Evolutionary conservation across 2,113 vertebrate species (phyloP), one percentile per base, ranked within the genome.

Genomic region (Callionymus lyra): DNA sequence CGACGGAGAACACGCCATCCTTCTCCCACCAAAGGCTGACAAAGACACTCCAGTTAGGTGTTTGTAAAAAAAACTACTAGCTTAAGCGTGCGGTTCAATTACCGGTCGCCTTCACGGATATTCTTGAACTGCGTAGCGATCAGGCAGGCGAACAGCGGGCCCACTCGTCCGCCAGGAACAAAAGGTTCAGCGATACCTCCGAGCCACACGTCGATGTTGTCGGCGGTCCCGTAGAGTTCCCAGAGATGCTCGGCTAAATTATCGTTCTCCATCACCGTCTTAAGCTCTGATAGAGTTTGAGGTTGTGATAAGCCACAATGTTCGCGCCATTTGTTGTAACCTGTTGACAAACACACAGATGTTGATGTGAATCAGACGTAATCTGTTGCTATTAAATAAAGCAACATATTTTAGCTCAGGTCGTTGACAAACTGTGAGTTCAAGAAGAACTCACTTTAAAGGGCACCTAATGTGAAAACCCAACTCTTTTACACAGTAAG

Each of bases 21-120:
- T 80, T 85, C 54, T 87, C 65, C 79, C 79, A 87, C 86, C 86
- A 87, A 14, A 87, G 45, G 51, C 86, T 88, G 21, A 27, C 8
- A 8, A 8, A 50, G 17, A 63, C 62, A 14, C 11, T 3, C 53
- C 4, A 50, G 12, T 31, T 40, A 12, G 1, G 16, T 21, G 4
- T 17, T 31, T 36, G 19, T 16, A 15, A 6, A 27, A 27, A 27
- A 4, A 5, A 31, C 34, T 36, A n/a, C 34, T 36, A 2, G 12
- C 14, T 13, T 14, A n/a, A 11, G 9, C 34, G 3, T 6, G 14
- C n/a, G 34, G 13, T 33, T 2, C 14, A 0, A 37, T 45, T 46
- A 81, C 81, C 76, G 32, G 40, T 85, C 83, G 44, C 80, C 78
- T 10, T 47, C 16, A 1, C 83, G 73, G 6, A 79, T 65, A 10